Conservation (phyloP, 2,113 vertebrate species). For the Orycteropus afer region DNA sequence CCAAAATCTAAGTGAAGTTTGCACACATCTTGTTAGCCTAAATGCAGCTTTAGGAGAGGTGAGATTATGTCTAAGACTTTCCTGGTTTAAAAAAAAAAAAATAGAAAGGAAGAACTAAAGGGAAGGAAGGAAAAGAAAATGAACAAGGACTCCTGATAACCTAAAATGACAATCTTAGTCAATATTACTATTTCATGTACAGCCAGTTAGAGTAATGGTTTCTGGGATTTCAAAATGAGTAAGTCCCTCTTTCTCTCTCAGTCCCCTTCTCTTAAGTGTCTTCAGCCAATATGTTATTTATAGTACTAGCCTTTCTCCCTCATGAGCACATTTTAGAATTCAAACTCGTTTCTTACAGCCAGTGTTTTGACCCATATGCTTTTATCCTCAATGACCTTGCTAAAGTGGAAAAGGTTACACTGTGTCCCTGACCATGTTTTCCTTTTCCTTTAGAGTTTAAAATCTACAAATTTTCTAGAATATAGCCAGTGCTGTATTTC, state of each 20-base stretch:
- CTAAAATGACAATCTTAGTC: background rate
- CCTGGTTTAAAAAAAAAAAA: background rate
- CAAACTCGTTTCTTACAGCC: background rate
- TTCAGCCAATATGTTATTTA: background rate
- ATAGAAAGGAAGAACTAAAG: background rate
- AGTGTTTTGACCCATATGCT: accelerated
- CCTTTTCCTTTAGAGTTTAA: background rate
- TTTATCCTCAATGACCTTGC: background rate
- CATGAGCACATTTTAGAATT: background rate
- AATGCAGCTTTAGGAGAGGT: background rate
- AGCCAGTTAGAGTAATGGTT: background rate
- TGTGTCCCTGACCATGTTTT: background rate
- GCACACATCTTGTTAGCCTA: background rate
- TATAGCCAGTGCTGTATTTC: background rate
- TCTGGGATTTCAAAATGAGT: background rate
- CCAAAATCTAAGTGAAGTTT: background rate
- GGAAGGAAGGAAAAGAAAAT: background rate
- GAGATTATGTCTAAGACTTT: background rate
- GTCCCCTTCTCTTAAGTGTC: background rate
- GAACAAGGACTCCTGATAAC: background rate
- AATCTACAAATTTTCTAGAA: background rate
- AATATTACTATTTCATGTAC: background rate
- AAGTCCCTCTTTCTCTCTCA: background rate
- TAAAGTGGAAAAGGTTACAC: background rate
- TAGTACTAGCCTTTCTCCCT: background rate